Percentiles rank a stretch among this genome's conserved stretches.
Conservation (phyloP, 2,888 invertebrate genomes). For the Eucriotettix oculatus region DNA sequence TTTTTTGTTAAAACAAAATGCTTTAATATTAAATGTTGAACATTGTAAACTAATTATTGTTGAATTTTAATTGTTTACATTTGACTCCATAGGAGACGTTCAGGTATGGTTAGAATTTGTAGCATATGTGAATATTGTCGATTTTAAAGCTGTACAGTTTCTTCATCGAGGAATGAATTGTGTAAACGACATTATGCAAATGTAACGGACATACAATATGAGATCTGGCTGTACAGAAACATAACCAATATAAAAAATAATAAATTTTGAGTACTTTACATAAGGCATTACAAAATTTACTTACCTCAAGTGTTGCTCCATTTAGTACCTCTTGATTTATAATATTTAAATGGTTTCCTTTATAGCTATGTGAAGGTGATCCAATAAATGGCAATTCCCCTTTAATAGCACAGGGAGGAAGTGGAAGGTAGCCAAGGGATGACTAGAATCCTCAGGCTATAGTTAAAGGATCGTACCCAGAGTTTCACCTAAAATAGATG, state of each 20-base stretch:
- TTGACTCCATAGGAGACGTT: conserved; percentile 8
- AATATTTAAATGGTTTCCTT: no score
- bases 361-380: no score
- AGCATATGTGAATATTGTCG: conserved; percentile 5
- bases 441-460: no score
- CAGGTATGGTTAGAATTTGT: conserved; percentile 7
- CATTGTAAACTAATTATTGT: conserved; percentile 10
- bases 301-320: no score
- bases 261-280: neutral
- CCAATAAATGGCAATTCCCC: no score
- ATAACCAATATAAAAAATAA: conserved; percentile 4
- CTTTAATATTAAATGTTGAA: conserved; percentile 9
- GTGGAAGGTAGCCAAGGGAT: no score
- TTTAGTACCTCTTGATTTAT: no score
- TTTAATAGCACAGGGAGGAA: no score
- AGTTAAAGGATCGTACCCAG: no score
- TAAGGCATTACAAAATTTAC: neutral
- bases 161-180: conserved; percentile 2
- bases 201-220: conserved; percentile 1
- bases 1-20: conserved; percentile 1
- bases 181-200: conserved; percentile 4
- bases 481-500: no score
- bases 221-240: conserved; percentile 10
- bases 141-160: conserved; percentile 8
- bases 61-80: conserved; percentile 10